These are phyloP conservation scores for Sminthurinus signatus DNA, from an alignment of 1,140 invertebrate species.

Conservation along the genomic window DNA sequence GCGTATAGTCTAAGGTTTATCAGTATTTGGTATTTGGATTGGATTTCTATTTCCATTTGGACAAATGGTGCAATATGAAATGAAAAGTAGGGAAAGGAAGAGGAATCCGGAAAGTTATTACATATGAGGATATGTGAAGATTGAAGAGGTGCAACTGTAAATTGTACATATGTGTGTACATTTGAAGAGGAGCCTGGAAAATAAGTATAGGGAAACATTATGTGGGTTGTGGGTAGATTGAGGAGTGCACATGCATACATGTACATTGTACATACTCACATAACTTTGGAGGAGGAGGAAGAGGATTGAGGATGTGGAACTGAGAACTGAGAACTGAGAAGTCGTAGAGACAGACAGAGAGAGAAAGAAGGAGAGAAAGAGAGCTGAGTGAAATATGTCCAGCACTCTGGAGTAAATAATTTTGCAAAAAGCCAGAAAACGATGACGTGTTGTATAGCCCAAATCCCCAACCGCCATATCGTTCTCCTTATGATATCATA, in stretches of 20 bases:
- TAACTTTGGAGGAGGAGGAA: not conserved
- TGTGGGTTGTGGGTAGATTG: not conserved
- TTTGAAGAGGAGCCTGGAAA: too few relatives aligned
- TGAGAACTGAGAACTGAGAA: too few relatives aligned
- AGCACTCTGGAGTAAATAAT: constrained; percentile 21
- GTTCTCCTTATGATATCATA: constrained; percentile 23
- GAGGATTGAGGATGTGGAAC: not conserved
- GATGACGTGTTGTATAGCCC: constrained; percentile 21
- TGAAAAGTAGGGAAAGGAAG: too few relatives aligned
- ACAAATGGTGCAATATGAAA: too few relatives aligned
- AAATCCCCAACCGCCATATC: constrained; percentile 24
- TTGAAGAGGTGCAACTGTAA: too few relatives aligned
- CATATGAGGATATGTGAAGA: too few relatives aligned
- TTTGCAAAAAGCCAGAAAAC: constrained; percentile 24
- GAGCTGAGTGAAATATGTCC: constrained; percentile 16
- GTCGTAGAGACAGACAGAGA: not conserved
- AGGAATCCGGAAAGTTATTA: too few relatives aligned
- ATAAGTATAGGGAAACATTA: not conserved
- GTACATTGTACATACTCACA: not conserved
- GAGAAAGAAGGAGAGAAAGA: not conserved
- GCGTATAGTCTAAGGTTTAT: too few relatives aligned
- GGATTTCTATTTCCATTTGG: too few relatives aligned
- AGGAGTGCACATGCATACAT: not conserved
- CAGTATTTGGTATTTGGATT: too few relatives aligned
- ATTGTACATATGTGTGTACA: too few relatives aligned